Evolutionary conservation across 2,888 invertebrate genomes (phyloP).

Genomic region (Synanthedon myopaeformis): DNA sequence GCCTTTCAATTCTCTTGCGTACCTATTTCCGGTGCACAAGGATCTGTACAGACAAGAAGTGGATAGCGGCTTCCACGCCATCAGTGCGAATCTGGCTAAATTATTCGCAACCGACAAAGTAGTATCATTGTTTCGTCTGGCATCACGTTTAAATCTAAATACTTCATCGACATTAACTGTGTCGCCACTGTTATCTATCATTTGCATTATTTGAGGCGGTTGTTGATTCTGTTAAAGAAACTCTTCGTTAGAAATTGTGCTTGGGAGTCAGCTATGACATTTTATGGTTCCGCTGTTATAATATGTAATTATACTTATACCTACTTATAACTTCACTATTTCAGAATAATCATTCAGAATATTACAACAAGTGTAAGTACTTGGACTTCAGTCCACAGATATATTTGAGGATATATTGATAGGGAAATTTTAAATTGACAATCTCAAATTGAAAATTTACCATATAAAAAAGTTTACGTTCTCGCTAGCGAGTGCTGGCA

Average conservation of each 20-base stretch:
- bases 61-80: slow-evolving; percentile 62
- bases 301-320: no score
- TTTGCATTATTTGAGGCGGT: slow-evolving; percentile 52
- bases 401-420: no score
- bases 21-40: slow-evolving; percentile 77
- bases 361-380: no score
- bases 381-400: no score
- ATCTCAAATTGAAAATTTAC: no score
- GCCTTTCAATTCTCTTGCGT: slow-evolving; percentile 65
- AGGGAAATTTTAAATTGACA: no score
- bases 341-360: no score
- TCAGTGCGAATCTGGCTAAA: slow-evolving; percentile 66
- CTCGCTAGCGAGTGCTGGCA: no score
- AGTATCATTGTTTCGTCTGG: slow-evolving; percentile 23
- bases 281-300: no score
- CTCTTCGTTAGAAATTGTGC: not conserved
- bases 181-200: slow-evolving; percentile 49
- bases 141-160: slow-evolving; percentile 46
- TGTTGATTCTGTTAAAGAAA: slow-evolving; percentile 35
- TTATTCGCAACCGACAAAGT: slow-evolving; percentile 59
- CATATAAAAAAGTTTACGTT: no score
- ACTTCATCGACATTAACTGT: slow-evolving; percentile 53
- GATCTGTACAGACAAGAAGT: slow-evolving; percentile 72
- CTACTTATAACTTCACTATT: no score
- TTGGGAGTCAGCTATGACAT: no score